Conservation (phyloP, 2,797 vertebrate species). For the Mareca penelope region DNA sequence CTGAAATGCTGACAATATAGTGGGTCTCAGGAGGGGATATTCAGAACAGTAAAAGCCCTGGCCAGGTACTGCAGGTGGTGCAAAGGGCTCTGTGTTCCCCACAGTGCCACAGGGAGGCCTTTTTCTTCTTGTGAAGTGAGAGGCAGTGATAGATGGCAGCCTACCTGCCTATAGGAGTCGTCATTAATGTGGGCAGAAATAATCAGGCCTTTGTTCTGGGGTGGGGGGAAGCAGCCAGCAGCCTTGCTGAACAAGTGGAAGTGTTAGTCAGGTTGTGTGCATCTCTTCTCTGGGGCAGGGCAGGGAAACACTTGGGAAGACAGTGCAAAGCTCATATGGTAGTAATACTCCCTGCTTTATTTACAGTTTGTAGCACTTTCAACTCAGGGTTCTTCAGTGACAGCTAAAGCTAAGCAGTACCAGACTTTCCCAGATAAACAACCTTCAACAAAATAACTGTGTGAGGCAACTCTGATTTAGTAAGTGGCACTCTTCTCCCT, state of each 20-base stretch:
- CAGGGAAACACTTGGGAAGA: background rate
- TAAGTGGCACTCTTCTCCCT: background rate
- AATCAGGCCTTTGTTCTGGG: constrained; percentile 33
- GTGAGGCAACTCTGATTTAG: background rate
- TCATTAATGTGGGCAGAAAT: constrained; percentile 3
- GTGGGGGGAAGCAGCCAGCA: background rate
- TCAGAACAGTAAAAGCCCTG: constrained; percentile 28
- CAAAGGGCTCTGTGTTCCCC: constrained; percentile 9
- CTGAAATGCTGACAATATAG: constrained; percentile 11
- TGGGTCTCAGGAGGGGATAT: constrained; percentile 16
- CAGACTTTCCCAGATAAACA: background rate
- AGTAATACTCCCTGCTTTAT: background rate
- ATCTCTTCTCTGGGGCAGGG: background rate
- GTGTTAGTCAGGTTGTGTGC: background rate
- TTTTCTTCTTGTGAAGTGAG: background rate
- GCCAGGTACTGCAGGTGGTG: background rate
- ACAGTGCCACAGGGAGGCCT: background rate
- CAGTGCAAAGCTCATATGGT: background rate
- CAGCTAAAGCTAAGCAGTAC: background rate
- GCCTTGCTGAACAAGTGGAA: background rate
- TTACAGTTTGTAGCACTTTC: background rate
- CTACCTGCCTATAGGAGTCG: constrained; percentile 6
- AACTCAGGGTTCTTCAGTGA: background rate
- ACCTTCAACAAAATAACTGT: background rate
- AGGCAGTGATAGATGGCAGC: background rate